Base-by-base conservation (phyloP, 2,113 vertebrate genomes). In the Gallinago paraguaiae region DNA sequence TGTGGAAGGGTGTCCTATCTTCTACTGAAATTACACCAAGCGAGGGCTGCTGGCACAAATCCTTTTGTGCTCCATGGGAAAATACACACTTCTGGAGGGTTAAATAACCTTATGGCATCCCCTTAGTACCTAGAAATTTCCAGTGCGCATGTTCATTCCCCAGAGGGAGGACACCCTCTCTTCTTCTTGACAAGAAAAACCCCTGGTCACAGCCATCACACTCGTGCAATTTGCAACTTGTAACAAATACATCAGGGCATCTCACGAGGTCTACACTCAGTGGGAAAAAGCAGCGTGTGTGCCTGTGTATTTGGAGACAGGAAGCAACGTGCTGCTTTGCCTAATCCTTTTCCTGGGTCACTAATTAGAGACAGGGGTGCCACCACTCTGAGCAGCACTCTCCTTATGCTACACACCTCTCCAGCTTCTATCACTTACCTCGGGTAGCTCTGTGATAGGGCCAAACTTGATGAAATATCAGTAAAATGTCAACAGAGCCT, bases 401-500 rank as follows among this genome's bases (percentile, higher is more conserved):
- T 82, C 56, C 45, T 71, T 25, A 31, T 17, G 24, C 48, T 31
- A 63, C 67, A 67, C 67, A 50, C 7, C 35, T 33, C 48, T 65
- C 28, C 33, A 37, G 33, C 77, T 79, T 39, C 81, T 35, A 13
- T 22, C 57, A 54, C 90, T 84, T 92, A 89, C 88, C 92, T 81
- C 90, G 57, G 77, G 69, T 48, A 94, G 69, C 77, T 69, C 54
- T 82, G 57, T 17, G 57, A 48, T 65, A 79, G 88, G 72, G 65
- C 69, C 76, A 92, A 64, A 83, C 54, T 75, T 39, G 67, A 87
- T 46, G 70, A 92, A 85, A 78, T 61, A 92, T 3, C 91, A 94
- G 81, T 70, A 94, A 96, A 96, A 91, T 77, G 70, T 82, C 88
- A 92, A 27, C 92, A 69, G 60, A 63, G 69, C 83, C 93, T 41